Base-by-base conservation (phyloP, 2,797 vertebrate genomes). In the Cyclura pinguis region DNA sequence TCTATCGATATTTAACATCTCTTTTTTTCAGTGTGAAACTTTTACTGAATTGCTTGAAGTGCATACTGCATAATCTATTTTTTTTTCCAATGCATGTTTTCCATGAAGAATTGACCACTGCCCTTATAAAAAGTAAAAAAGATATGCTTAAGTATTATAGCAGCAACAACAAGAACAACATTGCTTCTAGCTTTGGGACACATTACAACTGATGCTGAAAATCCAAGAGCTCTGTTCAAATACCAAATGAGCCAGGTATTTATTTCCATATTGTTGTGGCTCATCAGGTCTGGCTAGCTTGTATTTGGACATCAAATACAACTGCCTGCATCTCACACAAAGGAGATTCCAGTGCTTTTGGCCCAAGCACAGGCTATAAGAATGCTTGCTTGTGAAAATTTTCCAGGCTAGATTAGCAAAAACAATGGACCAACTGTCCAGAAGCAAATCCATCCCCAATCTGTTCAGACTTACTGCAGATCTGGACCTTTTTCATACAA, bases 401-500 rank as follows among this genome's bases (percentile, higher is more conserved):
- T 5, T 90, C 85, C 78, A 76, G 78, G 9, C 3, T 87, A 42
- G 69, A 87, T 90, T 87, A 90, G 42, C 84, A 64, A 74, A 64
- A 74, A 82, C 57, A 90, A 81, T 52, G 67, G 35, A 50, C 67
- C 38, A 86, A 62, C 55, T 86, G 52, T 74, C 69, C 55, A 80
- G 81, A 90, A 74, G 38, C 42, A 89, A 89, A 89, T 85, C 84
- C 84, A 81, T 72, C 6, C 38, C 67, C 85, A 90, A 32, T 90
- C 67, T 90, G 84, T 80, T 74, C 76, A 74, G 38, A 80, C 13
- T 57, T 90, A 90, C 74, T 86, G 29, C 7, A 81, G 13, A 78
- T 55, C 73, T 89, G 59, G 20, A 85, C 47, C 32, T 13, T 77
- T 73, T 69, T 89, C 59, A 84, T 67, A 74, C 27, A 50, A 59